Base-by-base conservation (phyloP, 2,797 vertebrate genomes). In the Borostomias antarcticus region DNA sequence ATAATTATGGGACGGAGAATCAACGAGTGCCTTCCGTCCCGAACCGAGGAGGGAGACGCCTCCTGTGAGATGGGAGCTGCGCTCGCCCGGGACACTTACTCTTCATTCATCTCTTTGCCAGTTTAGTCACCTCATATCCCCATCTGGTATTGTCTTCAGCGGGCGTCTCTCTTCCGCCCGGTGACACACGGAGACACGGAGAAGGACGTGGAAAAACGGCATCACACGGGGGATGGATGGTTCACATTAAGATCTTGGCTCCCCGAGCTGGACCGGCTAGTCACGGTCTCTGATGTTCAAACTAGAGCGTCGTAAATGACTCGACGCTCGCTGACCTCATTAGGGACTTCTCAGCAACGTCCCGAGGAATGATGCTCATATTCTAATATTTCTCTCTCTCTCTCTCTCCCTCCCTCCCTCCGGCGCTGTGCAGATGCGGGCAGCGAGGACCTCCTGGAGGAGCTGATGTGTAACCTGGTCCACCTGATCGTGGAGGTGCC, bases 401-500 rank as follows among this genome's bases (percentile, higher is more conserved):
- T 23, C 32, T 26, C n/a, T 48, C 8, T 13, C 5, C 15, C 40
- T 7, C 72, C 64, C 60, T 64, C 63, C 9, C 37, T 33, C 52
- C 56, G 2, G 23, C 67, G 7, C 85, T 77, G 65, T 76, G 53
- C 82, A 95, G 94, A 93, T 79, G 54, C 80, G 0, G 91, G 90
- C 26, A 84, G 85, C n/a, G 96, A 95, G 85, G 95, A 97, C 75
- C 95, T 98, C 73, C 89, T 98, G 23, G 96, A 99, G 87, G 97
- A 99, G 74, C 73, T 99, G 79, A 84, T 98, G 66, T 96, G 93
- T 80, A 96, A 96, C 89, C 92, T 99, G 62, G 91, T 99, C 73
- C 95, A 98, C 84, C 92, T 99, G 78, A 96, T 98, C 51, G 95
- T 97, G 60, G 96, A 99, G 85, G 93, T 95, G 70, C 97, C 98